phyloP scores from a whole-genome alignment of 2,797 vertebrate species.

The Tragopan temminckii region DNA sequence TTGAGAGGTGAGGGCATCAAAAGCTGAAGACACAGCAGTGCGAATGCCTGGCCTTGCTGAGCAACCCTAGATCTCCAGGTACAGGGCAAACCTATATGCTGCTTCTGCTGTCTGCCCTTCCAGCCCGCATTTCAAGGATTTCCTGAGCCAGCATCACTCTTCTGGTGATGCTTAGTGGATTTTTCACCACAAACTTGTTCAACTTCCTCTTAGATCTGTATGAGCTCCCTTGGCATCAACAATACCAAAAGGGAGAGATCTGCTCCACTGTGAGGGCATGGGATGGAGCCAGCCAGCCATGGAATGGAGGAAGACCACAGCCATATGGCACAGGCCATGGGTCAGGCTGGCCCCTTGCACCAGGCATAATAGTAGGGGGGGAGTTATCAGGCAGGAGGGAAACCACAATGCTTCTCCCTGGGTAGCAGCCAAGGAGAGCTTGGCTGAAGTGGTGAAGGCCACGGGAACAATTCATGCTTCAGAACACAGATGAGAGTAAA shows the following conservation, averaged over 20 bases:
- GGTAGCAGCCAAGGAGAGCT: not conserved
- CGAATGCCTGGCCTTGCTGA: not conserved
- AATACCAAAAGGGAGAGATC: not conserved
- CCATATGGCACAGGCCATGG: not conserved
- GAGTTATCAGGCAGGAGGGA: not conserved
- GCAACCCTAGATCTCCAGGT: not conserved
- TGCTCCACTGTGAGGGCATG: not conserved
- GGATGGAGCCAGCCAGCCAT: accelerated
- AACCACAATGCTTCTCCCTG: accelerated
- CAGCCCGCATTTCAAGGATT: not conserved
- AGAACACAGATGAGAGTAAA: not conserved
- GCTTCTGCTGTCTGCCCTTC: not conserved
- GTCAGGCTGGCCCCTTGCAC: not conserved
- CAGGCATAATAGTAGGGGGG: accelerated
- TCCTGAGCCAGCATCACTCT: not conserved
- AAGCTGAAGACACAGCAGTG: not conserved
- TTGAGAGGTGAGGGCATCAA: not conserved
- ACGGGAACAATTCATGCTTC: not conserved
- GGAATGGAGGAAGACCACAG: not conserved
- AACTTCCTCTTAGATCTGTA: not conserved
- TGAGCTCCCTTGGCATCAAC: not conserved
- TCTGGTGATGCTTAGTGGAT: not conserved
- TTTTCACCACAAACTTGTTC: not conserved
- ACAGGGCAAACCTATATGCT: not conserved
- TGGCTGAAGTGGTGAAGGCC: accelerated